Percentiles rank a stretch among this genome's conserved stretches.
Evolutionary conservation across 37 sponge, comb jelly and placozoan genomes (phyloP).

Genomic region (Crambe crambe): DNA sequence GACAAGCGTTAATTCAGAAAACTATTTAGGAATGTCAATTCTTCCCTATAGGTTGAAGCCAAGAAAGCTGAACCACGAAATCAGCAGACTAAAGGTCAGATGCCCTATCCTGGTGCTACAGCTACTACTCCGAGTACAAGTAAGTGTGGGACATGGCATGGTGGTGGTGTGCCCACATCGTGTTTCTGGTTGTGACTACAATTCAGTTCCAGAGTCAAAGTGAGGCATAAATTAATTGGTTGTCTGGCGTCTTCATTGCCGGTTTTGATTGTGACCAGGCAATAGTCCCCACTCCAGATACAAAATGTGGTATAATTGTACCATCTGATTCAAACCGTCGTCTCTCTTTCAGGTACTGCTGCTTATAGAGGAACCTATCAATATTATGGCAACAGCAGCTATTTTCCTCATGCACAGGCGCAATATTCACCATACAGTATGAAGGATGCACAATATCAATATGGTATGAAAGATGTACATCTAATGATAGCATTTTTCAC

Average conservation of each 20-base stretch:
- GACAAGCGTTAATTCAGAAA: not conserved
- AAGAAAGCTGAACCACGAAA: constrained; percentile 46
- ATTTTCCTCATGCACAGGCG: too few species aligned
- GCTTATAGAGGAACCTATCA: too few species aligned
- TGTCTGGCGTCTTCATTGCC: not conserved
- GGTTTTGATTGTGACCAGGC: not conserved
- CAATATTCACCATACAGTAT: too few species aligned
- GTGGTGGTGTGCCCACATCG: not conserved
- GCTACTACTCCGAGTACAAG: not conserved
- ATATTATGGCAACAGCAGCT: too few species aligned
- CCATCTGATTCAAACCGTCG: too few species aligned
- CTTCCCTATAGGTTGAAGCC: constrained; percentile 30
- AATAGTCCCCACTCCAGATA: not conserved
- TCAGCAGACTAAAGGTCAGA: not conserved
- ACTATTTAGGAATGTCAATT: too few species aligned
- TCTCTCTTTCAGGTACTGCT: too few species aligned
- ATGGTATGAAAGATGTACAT: too few species aligned
- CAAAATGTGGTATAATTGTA: too few species aligned
- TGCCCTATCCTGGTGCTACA: too few species aligned
- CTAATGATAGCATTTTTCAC: too few species aligned
- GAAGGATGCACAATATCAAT: too few species aligned
- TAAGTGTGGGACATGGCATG: not conserved
- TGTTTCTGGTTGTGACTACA: not conserved
- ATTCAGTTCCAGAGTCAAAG: not conserved
- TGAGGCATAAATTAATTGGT: not conserved